A percentile compares a stretch with the other conserved stretches of the same genome.
Conservation (phyloP, 2,888 invertebrate genomes). For the Drosophila borealis region DNA sequence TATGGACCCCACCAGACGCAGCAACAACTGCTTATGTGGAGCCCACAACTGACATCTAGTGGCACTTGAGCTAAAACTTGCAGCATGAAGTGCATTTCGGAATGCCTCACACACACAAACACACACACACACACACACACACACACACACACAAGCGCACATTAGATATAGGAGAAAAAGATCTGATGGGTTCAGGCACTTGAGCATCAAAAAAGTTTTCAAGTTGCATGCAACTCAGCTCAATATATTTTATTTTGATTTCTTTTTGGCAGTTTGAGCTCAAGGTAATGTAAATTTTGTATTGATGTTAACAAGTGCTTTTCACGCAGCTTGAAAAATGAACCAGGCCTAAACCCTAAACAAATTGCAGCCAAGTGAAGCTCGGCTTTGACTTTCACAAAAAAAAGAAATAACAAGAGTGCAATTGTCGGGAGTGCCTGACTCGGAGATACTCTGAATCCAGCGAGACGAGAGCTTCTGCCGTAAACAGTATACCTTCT, state of each 20-base stretch:
- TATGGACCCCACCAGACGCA: conserved; percentile 60
- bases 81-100: conserved; percentile 75
- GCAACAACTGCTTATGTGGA: conserved; percentile 42
- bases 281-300: conserved; percentile 70
- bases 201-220: conserved; percentile 33
- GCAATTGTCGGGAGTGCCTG: too few species aligned
- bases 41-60: conserved; percentile 75
- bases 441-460: too few species aligned
- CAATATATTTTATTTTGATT: conserved; percentile 11
- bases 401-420: background rate
- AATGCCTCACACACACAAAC: conserved; percentile 48
- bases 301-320: conserved; percentile 59
- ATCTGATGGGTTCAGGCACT: conserved; percentile 21
- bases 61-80: conserved; percentile 74
- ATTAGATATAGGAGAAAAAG: conserved; percentile 16
- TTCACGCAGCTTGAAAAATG: conserved; percentile 44
- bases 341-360: conserved; percentile 21
- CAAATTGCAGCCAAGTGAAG: conserved; percentile 15
- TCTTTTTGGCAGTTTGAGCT: conserved; percentile 75
- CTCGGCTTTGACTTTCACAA: conserved; percentile 63
- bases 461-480: too few species aligned
- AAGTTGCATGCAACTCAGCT: conserved; percentile 50
- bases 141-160: conserved; percentile 3
- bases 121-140: conserved; percentile 9
- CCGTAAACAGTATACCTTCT: too few species aligned